Evolutionary conservation across 2,113 vertebrate species (phyloP), one percentile per base, ranked within the genome.

Genomic region (Atlantisia rogersi): DNA sequence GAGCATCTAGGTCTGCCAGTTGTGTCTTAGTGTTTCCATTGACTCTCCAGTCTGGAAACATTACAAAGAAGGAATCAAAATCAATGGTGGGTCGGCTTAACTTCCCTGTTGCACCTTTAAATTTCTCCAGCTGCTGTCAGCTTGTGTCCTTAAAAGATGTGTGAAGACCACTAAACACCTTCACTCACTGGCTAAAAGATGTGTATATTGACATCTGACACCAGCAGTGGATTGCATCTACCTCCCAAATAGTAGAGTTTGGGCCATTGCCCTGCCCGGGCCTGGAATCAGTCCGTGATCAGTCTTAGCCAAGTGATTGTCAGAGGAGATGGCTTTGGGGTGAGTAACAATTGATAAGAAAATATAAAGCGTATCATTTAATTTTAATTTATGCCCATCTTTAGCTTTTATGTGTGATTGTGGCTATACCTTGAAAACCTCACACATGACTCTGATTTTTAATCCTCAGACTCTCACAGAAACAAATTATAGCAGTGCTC

Each of bases 311-410:
- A 17, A 21, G 31, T 59, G 62, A 48, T 77, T 93, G 35, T 86
- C 88, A 88, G 44, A 92, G 88, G 22, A 18, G 24, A 31, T 78
- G 52, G n/a, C 42, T 85, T 90, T 67, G 58, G 70, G n/a, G 3
- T 76, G 31, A 84, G 42, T 55, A 77, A 84, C n/a, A 87, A 85
- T 65, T 90, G 52, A 55, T 75, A 90, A 90, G 46, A 90, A 96
- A 82, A 89, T 70, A 93, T 32, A 53, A 91, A 86, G 12, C 10
- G 17, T 68, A 48, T n/a, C 2, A 78, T 96, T 94, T 95, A 76
- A 94, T 89, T 96, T 93, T 86, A 74, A 90, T 94, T 81, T 92
- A 75, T 96, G 94, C 52, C 35, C 2, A 10, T 56, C 46, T 92
- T 92, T 83, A 78, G 46, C 5, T 83, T 67, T 48, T 48, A 12